Evolutionary conservation across 2,888 invertebrate genomes (phyloP), one percentile per base, ranked within the genome.

Genomic region (Daptonema setosum): DNA sequence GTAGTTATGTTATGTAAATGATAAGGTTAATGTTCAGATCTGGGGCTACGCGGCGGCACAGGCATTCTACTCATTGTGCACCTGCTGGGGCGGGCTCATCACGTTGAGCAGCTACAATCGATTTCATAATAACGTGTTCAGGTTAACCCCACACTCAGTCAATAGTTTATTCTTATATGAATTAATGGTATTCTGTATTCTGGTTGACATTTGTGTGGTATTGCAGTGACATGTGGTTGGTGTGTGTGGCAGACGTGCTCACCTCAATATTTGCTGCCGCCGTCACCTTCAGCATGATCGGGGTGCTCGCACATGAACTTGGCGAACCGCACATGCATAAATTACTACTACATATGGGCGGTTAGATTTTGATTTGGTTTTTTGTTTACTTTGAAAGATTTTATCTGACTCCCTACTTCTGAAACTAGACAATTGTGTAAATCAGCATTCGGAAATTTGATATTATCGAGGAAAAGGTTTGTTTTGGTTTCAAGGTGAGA

Each of bases 41-140:
- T 83, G 82, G 83, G 83, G 83, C 52, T 83, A 84, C 68, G 83
- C 84, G 0, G 83, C 83, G 1, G 83, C 84, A 26, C 85, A 86
- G 72, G 85, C 85, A 67, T 86, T 87, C 73, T 87, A 85, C 70
- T 84, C 85, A 0, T 73, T 86, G 28, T 83, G 84, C 65, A 83
- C 83, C 2, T 83, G 85, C 55, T 85, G 85, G 82, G 86, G 86
- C 54, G 86, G 85, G 45, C 77, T 86, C 20, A 84, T 85, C 56
- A 85, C 85, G 1, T 77, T 87, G 56, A 82, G 85, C 54, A 83
- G 83, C 24, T 86, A 85, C 71, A 86, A 85, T 73, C 81, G 82
- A 67, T 86, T 86, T 70, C 78, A 81, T 57, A 85, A 85, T 71
- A 83, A 85, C 67, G 26, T 45, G 8, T 45, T n/a, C 22, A 17